Base-by-base conservation (phyloP, 1,140 invertebrate genomes). In the Anastatus disparis region DNA sequence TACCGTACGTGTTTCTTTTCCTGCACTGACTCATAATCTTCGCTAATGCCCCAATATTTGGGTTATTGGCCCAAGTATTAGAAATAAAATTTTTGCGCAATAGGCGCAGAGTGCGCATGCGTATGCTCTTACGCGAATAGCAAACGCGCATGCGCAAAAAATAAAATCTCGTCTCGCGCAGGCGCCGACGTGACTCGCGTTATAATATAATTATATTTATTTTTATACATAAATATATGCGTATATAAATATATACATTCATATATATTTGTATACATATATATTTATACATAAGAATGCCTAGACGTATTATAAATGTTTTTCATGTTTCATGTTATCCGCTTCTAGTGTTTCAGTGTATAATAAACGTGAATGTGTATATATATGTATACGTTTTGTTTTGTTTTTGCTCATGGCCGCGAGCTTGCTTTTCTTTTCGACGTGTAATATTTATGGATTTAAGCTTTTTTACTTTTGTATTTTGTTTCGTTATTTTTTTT, bases 81-180 rank as follows among this genome's bases (percentile, higher is more conserved):
- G n/a, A n/a, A n/a, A n/a, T n/a, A n/a, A n/a, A n/a, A n/a, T n/a
- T n/a, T n/a, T n/a, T n/a, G n/a, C n/a, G n/a, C n/a, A n/a, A n/a
- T n/a, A n/a, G n/a, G n/a, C n/a, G n/a, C n/a, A n/a, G n/a, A n/a
- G n/a, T n/a, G n/a, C n/a, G n/a, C n/a, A n/a, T n/a, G n/a, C n/a
- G n/a, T n/a, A n/a, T n/a, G 26, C 65, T 31, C 44, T 26, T 27
- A 24, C 20, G 64, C 55, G 59, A 68, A 68, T 68, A 55, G 55
- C 65, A 53, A 68, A 68, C 44, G 65, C 65, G 44, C 42, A 59
- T 59, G 35, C 59, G 65, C 65, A 59, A n/a, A n/a, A n/a, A n/a
- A n/a, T n/a, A n/a, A n/a, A n/a, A n/a, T n/a, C n/a, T 53, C 58
- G 38, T 22, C 13, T 65, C 35, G 35, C 62, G 8, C 13, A 44